These are phyloP conservation scores for Agonopterix subpropinquella DNA, from an alignment of 2,888 invertebrate genomes.

Conservation along the genomic window DNA sequence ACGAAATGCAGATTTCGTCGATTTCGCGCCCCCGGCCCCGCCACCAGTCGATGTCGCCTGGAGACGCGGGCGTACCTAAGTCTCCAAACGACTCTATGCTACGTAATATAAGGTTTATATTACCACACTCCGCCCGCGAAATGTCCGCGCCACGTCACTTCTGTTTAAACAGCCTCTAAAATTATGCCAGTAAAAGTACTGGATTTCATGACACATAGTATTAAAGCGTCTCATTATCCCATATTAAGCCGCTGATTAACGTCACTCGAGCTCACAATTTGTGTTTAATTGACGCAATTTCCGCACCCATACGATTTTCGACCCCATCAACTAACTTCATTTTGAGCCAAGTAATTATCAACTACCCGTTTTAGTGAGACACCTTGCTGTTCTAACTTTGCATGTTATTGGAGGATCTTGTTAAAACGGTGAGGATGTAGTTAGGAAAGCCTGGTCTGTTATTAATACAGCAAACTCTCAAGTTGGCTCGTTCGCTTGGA, in stretches of 20 bases:
- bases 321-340: slow-evolving; percentile 12
- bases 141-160: too few species aligned
- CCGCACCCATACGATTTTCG: slow-evolving; percentile 3
- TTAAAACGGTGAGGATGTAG: slow-evolving; percentile 1
- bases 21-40: too few species aligned
- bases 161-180: too few species aligned
- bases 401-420: too few species aligned
- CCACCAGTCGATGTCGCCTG: too few species aligned
- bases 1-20: too few species aligned
- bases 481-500: slow-evolving; percentile 1
- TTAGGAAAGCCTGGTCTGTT: slow-evolving; percentile 4
- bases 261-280: slow-evolving; percentile 1
- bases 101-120: too few species aligned
- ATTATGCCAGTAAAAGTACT: not conserved
- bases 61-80: too few species aligned
- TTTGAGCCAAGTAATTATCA: slow-evolving; percentile 9
- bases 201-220: not conserved
- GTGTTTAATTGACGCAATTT: slow-evolving; percentile 5
- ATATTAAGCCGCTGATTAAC: slow-evolving; percentile 1
- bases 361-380: not conserved
- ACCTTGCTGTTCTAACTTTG: not conserved
- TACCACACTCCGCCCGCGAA: too few species aligned
- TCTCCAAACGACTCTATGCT: too few species aligned
- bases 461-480: slow-evolving; percentile 7
- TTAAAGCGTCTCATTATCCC: not conserved